A percentile compares a stretch with the other conserved stretches of the same genome.
Conservation (phyloP, 2,888 invertebrate species). For the Hypercompe scribonia region DNA sequence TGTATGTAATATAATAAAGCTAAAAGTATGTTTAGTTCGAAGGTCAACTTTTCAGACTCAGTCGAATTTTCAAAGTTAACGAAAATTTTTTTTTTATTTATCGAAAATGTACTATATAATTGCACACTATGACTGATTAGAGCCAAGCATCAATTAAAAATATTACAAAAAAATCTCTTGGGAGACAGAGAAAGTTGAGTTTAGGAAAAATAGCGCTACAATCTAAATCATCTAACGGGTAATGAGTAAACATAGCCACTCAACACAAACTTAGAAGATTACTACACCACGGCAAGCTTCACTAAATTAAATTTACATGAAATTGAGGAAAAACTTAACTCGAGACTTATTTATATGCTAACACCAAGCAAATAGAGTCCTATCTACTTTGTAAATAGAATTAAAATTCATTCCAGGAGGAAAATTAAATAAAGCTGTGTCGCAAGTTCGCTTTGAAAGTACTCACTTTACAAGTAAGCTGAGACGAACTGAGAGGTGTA, state of each 20-base stretch:
- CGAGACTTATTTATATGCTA: background rate
- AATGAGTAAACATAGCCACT: background rate
- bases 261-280: background rate
- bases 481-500: conserved; percentile 20
- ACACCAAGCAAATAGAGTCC: conserved; percentile 27
- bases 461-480: conserved; percentile 27
- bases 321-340: background rate
- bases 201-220: background rate
- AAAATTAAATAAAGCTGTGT: conserved; percentile 40
- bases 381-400: conserved; percentile 39
- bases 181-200: too few species aligned
- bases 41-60: too few species aligned
- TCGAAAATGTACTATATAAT: too few species aligned
- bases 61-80: too few species aligned
- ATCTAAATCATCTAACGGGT: background rate
- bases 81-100: too few species aligned
- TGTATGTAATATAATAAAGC: too few species aligned
- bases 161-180: too few species aligned
- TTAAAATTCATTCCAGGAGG: conserved; percentile 38
- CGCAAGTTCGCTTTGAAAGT: conserved; percentile 35
- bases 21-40: too few species aligned
- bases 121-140: too few species aligned
- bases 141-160: too few species aligned
- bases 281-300: background rate
- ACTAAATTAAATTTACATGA: background rate